Base-by-base conservation (phyloP, 2,888 invertebrate genomes). In the Auanema freiburgensis region DNA sequence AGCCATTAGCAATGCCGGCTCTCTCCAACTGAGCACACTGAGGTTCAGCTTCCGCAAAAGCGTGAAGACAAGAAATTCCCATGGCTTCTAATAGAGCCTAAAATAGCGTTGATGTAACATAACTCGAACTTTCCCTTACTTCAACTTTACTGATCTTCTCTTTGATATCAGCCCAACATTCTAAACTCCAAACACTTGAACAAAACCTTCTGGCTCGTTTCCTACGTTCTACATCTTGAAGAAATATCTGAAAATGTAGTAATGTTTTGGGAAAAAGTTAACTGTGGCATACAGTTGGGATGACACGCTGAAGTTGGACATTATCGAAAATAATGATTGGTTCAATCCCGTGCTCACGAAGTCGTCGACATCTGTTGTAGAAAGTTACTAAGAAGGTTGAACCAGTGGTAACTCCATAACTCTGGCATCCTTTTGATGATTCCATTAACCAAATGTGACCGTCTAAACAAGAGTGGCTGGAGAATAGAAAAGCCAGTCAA, bases 1-100 rank as follows among this genome's bases (percentile, higher is more conserved):
- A 93, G 6, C 96, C 97, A 83, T 94, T 89, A 0, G 79, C 77
- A 52, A 92, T 86, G 54, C 90, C 88, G 1, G 88, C 87, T 57
- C 87, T 87, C 84, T 94, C 92, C 18, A 94, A 87, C 84, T 91
- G 92, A 0, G 96, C 97, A 84, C 97, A 98, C 83, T 98, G 97
- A 0, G 97, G 95, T 87, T 98, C 97, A 0, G 97, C 97, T 87
- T 98, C 97, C 90, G 91, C 92, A 1, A 96, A 95, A 5, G 95
- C 93, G 4, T 92, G 88, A 56, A 97, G 87, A 82, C 90, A 97
- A 0, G 96, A 96, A 65, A 97, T 89, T 1, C 97, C 97, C 86
- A 97, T 96, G 63, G 96, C 86, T 73, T 89, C 88, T 57, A 97
- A 86, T 46, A 97, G 86, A 84, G 62, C 59, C 65, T 69, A 44